Evolutionary conservation across 2,888 invertebrate species (phyloP).

Genomic region (Colostygia pectinataria): DNA sequence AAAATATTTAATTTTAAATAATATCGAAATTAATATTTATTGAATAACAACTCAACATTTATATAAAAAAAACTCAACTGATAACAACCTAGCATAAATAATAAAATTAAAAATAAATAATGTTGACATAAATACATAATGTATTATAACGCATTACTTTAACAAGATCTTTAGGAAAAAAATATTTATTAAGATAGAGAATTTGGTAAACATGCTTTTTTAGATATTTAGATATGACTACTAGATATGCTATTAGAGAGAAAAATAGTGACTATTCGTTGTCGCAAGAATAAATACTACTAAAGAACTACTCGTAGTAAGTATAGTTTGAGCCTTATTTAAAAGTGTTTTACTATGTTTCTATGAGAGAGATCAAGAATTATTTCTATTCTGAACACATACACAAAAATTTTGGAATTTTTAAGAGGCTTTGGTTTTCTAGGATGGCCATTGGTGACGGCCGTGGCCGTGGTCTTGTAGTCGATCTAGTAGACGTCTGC

Average conservation of each 20-base stretch:
- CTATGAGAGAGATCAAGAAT: slow-evolving; percentile 61
- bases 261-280: slow-evolving; percentile 65
- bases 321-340: slow-evolving; percentile 49
- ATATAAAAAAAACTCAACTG: no score
- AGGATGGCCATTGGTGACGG: no score
- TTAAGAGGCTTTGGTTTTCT: slow-evolving; percentile 17
- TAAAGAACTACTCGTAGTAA: slow-evolving; percentile 54
- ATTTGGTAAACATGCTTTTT: slow-evolving; percentile 28
- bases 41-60: no score
- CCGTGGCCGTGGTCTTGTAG: no score
- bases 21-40: no score
- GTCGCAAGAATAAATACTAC: slow-evolving; percentile 60
- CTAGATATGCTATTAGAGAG: slow-evolving; percentile 71
- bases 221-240: slow-evolving; percentile 69
- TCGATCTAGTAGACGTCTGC: no score
- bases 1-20: no score
- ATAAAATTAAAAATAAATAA: no score
- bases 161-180: not conserved
- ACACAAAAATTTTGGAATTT: slow-evolving; percentile 49
- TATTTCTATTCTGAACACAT: slow-evolving; percentile 62
- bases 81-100: no score
- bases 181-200: not conserved
- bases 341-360: slow-evolving; percentile 47
- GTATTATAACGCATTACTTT: not conserved
- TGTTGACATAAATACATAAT: no score